Base-by-base conservation (phyloP, 1,140 invertebrate species). In the Vanessa atalanta region DNA sequence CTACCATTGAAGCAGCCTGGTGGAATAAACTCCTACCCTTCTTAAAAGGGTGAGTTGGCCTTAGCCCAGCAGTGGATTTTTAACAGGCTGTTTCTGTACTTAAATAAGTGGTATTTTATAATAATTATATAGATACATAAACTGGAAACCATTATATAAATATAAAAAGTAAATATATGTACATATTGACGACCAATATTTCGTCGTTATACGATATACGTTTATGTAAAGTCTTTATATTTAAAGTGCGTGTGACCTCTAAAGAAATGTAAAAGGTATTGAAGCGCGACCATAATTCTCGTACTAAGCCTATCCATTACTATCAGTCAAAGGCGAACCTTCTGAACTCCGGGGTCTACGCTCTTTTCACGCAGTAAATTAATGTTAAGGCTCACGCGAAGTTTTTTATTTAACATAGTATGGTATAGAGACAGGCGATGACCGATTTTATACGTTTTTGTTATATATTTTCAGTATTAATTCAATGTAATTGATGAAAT, bases 331-430 rank as follows among this genome's bases (percentile, higher is more conserved):
- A 72, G 74, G 73, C 75, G 68, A 75, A 75, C 75, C 65, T 80
- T 73, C 79, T 75, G 76, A 76, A 78, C 81, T 81, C 74, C 65
- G 77, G 75, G 74, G 65, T 67, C 76, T 72, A 71, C 61, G 73
- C 84, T 89, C 87, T 86, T 91, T 89, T 89, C 86, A 91, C 86
- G 85, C 86, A 86, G 83, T 80, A 88, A 89, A 89, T 89, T 91
- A 90, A 91, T 91, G 88, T 82, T 70, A 65, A 74, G 75, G 77
- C 82, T 84, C 88, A 89, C 89, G 86, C 89, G 78, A 89, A 83
- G 74, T 80, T 79, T 82, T 88, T 86, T 87, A 79, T 82, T 80
- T 82, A 79, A 83, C 83, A 82, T 76, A 77, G 63, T 79, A 60
- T 23, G 53, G 53, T 63, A 15, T 63, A 79, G 76, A 68, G 8